Conservation (phyloP, 2,113 vertebrate genomes). For the Fregetta grallaria region DNA sequence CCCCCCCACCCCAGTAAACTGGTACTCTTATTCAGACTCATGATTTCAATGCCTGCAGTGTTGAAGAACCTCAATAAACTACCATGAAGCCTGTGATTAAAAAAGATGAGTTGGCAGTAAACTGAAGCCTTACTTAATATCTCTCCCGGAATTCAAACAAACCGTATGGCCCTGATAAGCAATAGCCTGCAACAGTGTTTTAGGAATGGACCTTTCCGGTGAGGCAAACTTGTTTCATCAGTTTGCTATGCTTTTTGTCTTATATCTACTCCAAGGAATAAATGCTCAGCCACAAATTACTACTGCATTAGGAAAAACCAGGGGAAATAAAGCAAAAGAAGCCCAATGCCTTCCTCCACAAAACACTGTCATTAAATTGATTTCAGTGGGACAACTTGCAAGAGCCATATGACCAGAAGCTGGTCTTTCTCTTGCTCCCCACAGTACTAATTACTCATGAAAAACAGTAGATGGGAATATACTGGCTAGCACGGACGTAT, state of each 20-base stretch:
- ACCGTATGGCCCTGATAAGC: neutral
- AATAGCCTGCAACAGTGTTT: neutral
- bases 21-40: neutral
- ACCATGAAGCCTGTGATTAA: neutral
- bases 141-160: neutral
- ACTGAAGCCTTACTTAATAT: neutral
- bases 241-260: neutral
- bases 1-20: rapidly evolving
- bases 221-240: neutral
- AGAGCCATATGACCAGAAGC: neutral
- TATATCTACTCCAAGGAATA: neutral
- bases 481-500: neutral
- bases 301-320: neutral
- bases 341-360: neutral
- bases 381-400: slow-evolving; percentile 5
- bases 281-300: neutral
- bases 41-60: neutral
- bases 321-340: neutral
- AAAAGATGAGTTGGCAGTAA: neutral
- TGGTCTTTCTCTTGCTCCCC: neutral
- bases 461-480: neutral
- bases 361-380: neutral
- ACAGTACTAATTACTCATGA: neutral
- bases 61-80: neutral
- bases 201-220: neutral